These are phyloP conservation scores for Gymnocephalus cernua DNA, from an alignment of 2,113 vertebrate species.

Conservation along the genomic window DNA sequence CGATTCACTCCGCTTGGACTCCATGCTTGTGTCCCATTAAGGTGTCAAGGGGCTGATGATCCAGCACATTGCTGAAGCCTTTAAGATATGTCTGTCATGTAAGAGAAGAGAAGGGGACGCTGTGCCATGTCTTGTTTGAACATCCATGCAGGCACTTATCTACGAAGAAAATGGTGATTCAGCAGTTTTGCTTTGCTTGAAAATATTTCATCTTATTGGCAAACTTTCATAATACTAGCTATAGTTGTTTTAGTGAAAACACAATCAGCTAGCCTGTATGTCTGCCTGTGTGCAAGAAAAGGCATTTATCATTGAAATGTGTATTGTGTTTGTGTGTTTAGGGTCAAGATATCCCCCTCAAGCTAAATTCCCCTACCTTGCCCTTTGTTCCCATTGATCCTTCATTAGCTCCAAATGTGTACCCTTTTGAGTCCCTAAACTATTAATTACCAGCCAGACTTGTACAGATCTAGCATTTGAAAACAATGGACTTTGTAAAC, in stretches of 20 bases:
- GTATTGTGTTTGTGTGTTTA: neutral
- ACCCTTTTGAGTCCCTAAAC: constrained; percentile 6
- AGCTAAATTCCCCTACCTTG: constrained; percentile 24
- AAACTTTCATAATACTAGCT: neutral
- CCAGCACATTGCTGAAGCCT: neutral
- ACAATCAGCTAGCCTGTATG: neutral
- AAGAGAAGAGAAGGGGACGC: neutral
- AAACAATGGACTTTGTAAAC: constrained; percentile 7
- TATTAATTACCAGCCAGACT: neutral
- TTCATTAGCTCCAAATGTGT: constrained; percentile 27
- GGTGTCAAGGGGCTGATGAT: constrained; percentile 3
- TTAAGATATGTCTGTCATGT: constrained; percentile 4
- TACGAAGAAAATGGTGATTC: neutral
- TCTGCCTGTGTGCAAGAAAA: constrained; percentile 1
- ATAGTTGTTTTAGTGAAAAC: neutral
- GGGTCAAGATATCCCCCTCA: neutral
- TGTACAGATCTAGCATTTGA: neutral
- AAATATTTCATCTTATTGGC: neutral
- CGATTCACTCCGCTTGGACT: constrained; percentile 24
- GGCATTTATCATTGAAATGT: neutral
- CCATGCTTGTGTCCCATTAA: neutral
- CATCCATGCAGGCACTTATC: neutral
- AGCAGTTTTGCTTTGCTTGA: neutral
- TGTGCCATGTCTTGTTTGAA: neutral
- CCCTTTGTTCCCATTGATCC: constrained; percentile 28